Percentiles rank a stretch among this genome's conserved stretches.
These are phyloP conservation scores for Cacoxenus indagator DNA, from an alignment of 2,888 invertebrate species.

Conservation along the genomic window DNA sequence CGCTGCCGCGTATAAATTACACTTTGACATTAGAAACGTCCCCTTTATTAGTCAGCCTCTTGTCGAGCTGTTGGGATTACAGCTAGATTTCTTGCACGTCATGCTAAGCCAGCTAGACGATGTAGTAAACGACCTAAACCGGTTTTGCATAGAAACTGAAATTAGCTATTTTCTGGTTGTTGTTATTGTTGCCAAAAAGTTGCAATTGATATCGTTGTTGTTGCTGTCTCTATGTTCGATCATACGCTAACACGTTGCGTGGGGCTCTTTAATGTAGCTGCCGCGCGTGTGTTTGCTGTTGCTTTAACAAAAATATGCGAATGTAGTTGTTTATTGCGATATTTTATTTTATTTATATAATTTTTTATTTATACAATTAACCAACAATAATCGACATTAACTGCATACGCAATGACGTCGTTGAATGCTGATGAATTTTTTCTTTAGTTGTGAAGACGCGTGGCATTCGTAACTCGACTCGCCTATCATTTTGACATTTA, in stretches of 20 bases:
- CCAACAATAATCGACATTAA: background rate
- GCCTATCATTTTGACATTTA: background rate
- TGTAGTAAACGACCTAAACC: background rate
- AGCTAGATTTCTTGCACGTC: constrained; percentile 22
- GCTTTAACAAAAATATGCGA: constrained; percentile 6
- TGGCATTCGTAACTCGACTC: background rate
- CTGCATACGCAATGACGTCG: background rate
- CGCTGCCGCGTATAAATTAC: constrained; percentile 32
- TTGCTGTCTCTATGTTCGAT: background rate
- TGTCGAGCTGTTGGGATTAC: too few species aligned
- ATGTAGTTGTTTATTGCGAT: background rate
- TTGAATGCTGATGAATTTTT: background rate
- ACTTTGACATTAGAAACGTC: constrained; percentile 50
- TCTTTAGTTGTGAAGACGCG: background rate
- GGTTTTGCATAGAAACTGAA: constrained; percentile 24
- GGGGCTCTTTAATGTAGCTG: constrained; percentile 16
- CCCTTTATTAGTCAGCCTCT: constrained; percentile 26
- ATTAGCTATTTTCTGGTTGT: constrained; percentile 57
- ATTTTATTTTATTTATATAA: background rate
- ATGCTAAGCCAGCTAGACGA: constrained; percentile 20
- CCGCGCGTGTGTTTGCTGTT: background rate
- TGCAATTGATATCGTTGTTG: constrained; percentile 28
- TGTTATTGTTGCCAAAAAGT: constrained; percentile 33
- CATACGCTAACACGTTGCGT: constrained; percentile 1
- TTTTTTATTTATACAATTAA: constrained; percentile 7